Base-by-base conservation (phyloP, 2,113 vertebrate species). In the Psittacula cyanocephala region DNA sequence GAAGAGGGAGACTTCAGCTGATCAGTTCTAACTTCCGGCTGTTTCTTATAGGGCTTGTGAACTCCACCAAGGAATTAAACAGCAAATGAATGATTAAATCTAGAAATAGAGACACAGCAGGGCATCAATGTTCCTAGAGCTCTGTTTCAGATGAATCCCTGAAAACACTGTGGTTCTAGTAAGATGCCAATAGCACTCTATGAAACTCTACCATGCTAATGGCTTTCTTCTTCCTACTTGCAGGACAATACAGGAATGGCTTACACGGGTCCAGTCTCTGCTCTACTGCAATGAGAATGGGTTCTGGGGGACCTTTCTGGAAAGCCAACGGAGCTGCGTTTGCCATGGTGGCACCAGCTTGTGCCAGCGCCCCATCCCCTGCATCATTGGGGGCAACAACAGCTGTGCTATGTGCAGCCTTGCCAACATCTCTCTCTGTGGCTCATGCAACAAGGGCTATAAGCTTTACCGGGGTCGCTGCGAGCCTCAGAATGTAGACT, bases 321-420 rank as follows among this genome's bases (percentile, higher is more conserved):
- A 99, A 96, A 99, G 99, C 97, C 99, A 99, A 79, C 96, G 99
- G 96, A 99, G 98, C 68, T 99, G 99, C 1, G 99, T 99, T 80
- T 99, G 99, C 97, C 99, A 99, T 20, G 99, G 99, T 0, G 99
- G 99, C 62, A 98, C 98, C 95, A 99, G 98, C 7, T 97, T 99
- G 82, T 99, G 99, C 97, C 99, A 99, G 97, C 98, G 99, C 37
- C 99, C 99, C 64, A 99, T 99, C 91, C 99, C 99, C 9, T 99
- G 99, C 93, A 98, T 99, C 97, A 99, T 99, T 0, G 99, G 99
- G 1, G 99, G 99, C 78, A 99, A 99, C 98, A 99, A 99, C 98
- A 99, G 99, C 97, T 99, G 99, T n/a, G 99, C 99, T 97, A 99
- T 99, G 99, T 99, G 99, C 98, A 99, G 99, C 95, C 98, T 99